These are phyloP conservation scores for Chloropsis hardwickii DNA, from an alignment of 2,113 vertebrate genomes.

Conservation along the genomic window DNA sequence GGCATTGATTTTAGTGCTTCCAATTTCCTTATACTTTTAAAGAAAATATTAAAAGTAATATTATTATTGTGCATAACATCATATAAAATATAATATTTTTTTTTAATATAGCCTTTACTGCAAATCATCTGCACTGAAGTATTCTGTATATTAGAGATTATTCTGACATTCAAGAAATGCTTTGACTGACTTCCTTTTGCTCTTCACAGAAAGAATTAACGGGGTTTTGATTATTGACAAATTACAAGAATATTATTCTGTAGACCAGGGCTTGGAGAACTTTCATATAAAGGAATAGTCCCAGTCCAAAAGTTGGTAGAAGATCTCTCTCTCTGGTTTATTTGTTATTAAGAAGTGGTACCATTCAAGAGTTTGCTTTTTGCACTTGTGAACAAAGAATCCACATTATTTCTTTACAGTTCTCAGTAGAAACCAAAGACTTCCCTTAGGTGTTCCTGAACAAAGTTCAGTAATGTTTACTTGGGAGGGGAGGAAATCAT, in stretches of 20 bases:
- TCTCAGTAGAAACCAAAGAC: background rate
- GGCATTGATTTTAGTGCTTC: background rate
- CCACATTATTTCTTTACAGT: background rate
- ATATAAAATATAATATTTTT: background rate
- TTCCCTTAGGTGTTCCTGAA: background rate
- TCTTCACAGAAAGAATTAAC: background rate
- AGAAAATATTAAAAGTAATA: background rate
- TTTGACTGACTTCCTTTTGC: background rate
- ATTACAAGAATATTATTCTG: background rate
- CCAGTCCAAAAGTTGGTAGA: fast-evolving
- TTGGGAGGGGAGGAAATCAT: background rate
- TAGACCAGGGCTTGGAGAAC: background rate
- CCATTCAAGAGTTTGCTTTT: background rate
- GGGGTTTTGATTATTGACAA: background rate
- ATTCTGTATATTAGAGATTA: background rate
- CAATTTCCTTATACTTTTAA: background rate
- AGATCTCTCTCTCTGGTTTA: background rate
- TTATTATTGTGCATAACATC: background rate
- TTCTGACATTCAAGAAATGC: background rate
- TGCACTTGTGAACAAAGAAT: background rate
- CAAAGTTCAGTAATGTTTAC: background rate
- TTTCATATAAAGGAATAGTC: background rate
- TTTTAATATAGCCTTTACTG: background rate
- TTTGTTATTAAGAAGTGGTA: background rate
- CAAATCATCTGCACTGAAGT: background rate